Evolutionary conservation across 2,113 vertebrate genomes (phyloP), one percentile per base, ranked within the genome.

Genomic region (Oplegnathus fasciatus): DNA sequence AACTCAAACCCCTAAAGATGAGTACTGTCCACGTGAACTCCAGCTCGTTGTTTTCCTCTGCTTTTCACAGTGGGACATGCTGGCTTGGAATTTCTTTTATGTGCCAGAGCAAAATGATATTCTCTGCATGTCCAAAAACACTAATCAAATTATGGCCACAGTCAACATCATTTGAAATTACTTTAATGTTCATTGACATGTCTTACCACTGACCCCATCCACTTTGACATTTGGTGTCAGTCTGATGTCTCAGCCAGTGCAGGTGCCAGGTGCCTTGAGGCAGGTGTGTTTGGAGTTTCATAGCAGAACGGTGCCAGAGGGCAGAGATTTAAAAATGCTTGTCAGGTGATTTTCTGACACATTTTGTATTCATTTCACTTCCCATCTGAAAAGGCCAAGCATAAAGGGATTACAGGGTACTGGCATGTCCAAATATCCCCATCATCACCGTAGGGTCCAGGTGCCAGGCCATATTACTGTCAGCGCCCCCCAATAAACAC

Each of bases 401-500:
- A 34, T 85, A 75, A 91, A 85, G 70, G 78, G 82, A 91, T 92
- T 75, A 89, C 50, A 77, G 76, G 67, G 80, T 87, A 89, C 62
- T 61, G 89, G 84, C 89, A 80, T 88, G 91, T 94, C 91, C 81
- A 93, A 92, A 93, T 92, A 91, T 84, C 84, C 75, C 82, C 82
- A 80, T 93, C 90, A 91, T 70, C 84, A 82, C 86, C n/a, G 18
- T 55, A 72, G 87, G 91, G 85, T 86, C 44, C 67, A 67, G 69
- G 88, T 93, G 94, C 94, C 93, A 82, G 79, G 66, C 57, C 82
- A 34, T 22, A 78, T 95, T 94, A 94, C 72, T 50, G 18, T 94
- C 90, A 87, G 30, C 64, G 14, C 48, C 80, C 76, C 52, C 87
- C 80, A 77, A 73, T 66, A 75, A 89, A 88, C 88, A 91, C 88